Base-by-base conservation (phyloP, 1,140 invertebrate species). In the Latrodectus geometricus region DNA sequence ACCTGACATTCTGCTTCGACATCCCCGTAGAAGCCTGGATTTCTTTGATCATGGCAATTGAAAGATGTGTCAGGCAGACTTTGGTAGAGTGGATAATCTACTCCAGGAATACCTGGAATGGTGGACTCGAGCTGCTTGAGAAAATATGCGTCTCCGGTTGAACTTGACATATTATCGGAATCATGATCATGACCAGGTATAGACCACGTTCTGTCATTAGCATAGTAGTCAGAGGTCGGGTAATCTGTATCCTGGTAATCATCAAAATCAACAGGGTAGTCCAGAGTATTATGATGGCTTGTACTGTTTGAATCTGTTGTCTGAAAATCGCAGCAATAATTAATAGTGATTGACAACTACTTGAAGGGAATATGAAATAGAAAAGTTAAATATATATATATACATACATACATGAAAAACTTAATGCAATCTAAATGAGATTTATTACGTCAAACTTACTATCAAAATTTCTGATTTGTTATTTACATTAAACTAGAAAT, bases 1-100 rank as follows among this genome's bases (percentile, higher is more conserved):
- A 90, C 89, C 90, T 93, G 92, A 88, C 91, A 91, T 14, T 89
- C 82, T 17, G 89, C 88, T 76, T 90, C 89, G 12, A 88, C 88
- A 76, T 91, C 91, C 5, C 90, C 90, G 76, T 90, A 91, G 74
- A 91, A 91, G 14, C 91, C 91, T 61, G 90, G 89, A 72, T 82
- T 89, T 52, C 89, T 83, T 65, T 89, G 89, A 35, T 88, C 80
- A 0, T 75, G 79, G 69, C 91, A 91, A 35, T 82, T 87, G 88
- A 91, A 91, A 9, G 88, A 87, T 0, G 91, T 91, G n/a, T 88
- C 73, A 0, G 91, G 91, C n/a, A 90, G 86, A 12, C 74, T 76
- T 5, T 86, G 65, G 82, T 88, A 91, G 77, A 90, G 89, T 8
- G 92, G 92, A 86, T 92, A 92, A 87, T 92, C 92, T 11, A 89